Evolutionary conservation across 2,797 vertebrate genomes (phyloP), one percentile per base, ranked within the genome.

Genomic region (Lophotriccus pileatus): DNA sequence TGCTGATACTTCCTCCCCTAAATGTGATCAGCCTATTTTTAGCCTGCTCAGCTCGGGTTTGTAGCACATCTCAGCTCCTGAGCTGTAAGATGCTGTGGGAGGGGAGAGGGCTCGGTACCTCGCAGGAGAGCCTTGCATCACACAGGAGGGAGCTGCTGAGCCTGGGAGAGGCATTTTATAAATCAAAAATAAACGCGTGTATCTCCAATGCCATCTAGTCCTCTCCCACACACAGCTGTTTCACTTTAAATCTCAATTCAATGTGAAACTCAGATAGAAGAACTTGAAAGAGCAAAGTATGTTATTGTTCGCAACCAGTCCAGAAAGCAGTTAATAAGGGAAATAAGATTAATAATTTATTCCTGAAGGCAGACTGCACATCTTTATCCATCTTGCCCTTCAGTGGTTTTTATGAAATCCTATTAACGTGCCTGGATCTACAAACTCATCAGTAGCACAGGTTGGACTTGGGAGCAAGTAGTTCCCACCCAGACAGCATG

Each of bases 191-290:
- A 97, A 97, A 94, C 6, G 46, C 69, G 10, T 91, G 78, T 92
- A 93, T 95, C 94, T 96, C 92, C 93, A 88, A 50, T 83, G 96
- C 94, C 92, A 97, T 94, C 94, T 78, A 79, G 66, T 89, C 88
- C 81, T 94, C 96, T 96, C 93, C 96, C 90, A 97, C 94, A 97
- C 96, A 95, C 96, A 97, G 96, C 96, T 97, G 96, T 90, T 97
- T 97, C 75, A 70, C 94, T 97, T 93, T 88, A 94, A 96, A 91
- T 82, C 67, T 88, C 93, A 94, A 87, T 94, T 95, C 89, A 84
- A 93, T 68, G 72, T 21, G 76, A 94, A 92, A 93, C 81, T 95
- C 83, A 41, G 90, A 92, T 82, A 86, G 84, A 91, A 95, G 92
- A 82, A 95, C 90, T 94, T 95, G 93, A 97, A 95, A 96, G 87